phyloP scores from a whole-genome alignment of 2,113 vertebrate genomes.

The Bos indicus region DNA sequence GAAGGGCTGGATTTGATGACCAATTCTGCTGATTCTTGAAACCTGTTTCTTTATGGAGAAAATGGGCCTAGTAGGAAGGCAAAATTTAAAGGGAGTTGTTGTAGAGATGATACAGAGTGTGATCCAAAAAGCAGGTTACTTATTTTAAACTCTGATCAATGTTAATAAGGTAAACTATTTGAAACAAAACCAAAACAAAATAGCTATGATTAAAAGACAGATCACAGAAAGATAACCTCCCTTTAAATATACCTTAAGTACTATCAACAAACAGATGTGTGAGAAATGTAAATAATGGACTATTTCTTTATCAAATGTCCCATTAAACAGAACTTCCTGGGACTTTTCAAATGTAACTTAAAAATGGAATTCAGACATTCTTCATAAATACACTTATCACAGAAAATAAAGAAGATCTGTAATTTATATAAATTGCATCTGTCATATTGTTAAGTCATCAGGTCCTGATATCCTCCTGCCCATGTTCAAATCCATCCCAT shows the following conservation, averaged over 20 bases:
- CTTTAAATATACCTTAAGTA: background rate
- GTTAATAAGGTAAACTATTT: background rate
- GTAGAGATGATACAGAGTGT: too few relatives aligned
- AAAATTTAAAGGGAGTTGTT: background rate
- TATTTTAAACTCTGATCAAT: background rate
- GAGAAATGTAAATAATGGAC: background rate
- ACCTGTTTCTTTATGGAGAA: background rate
- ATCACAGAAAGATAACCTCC: background rate
- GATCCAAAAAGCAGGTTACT: background rate
- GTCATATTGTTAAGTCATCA: background rate
- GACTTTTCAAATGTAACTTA: background rate
- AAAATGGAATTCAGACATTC: background rate
- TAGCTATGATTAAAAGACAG: background rate
- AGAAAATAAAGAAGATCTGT: background rate
- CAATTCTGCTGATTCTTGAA: background rate
- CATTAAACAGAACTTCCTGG: background rate
- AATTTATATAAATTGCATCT: background rate
- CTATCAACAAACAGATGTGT: background rate
- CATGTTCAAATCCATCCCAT: background rate
- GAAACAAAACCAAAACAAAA: slow-evolving; percentile 10
- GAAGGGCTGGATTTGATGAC: background rate
- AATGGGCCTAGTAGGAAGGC: background rate
- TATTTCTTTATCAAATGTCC: background rate
- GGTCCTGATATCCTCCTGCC: background rate
- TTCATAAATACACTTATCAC: background rate